These are phyloP conservation scores for Scopus umbretta DNA, from an alignment of 2,113 vertebrate species.

Conservation along the genomic window DNA sequence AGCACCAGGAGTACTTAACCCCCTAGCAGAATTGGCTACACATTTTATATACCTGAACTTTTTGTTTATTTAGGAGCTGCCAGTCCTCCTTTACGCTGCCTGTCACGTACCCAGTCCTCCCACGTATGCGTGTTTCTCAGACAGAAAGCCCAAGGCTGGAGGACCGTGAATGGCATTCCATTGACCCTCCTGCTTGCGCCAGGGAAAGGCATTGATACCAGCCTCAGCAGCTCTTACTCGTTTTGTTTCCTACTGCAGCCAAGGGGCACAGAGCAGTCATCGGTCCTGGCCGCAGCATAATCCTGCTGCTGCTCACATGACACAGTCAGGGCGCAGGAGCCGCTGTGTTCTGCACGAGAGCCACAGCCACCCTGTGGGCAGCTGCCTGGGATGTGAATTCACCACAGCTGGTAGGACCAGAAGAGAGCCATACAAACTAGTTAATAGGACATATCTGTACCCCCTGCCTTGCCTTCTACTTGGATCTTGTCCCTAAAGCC, in stretches of 20 bases:
- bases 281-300: rapidly evolving
- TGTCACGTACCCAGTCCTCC: not conserved
- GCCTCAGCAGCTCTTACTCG: not conserved
- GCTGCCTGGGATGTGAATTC: not conserved
- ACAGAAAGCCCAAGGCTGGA: not conserved
- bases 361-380: not conserved
- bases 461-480: not conserved
- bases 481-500: not conserved
- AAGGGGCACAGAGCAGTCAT: not conserved
- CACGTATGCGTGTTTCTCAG: rapidly evolving
- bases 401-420: not conserved
- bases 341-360: rapidly evolving
- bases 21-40: not conserved
- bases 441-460: not conserved
- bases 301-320: not conserved
- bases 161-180: not conserved
- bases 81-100: not conserved
- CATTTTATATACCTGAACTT: no score
- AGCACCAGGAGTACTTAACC: not conserved
- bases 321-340: no score
- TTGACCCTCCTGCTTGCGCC: not conserved
- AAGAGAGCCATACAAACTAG: not conserved
- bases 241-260: not conserved
- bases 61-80: not conserved
- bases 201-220: not conserved